These are phyloP conservation scores for Dyspetes luteomarginatus DNA, from an alignment of 2,888 invertebrate species.

Conservation along the genomic window DNA sequence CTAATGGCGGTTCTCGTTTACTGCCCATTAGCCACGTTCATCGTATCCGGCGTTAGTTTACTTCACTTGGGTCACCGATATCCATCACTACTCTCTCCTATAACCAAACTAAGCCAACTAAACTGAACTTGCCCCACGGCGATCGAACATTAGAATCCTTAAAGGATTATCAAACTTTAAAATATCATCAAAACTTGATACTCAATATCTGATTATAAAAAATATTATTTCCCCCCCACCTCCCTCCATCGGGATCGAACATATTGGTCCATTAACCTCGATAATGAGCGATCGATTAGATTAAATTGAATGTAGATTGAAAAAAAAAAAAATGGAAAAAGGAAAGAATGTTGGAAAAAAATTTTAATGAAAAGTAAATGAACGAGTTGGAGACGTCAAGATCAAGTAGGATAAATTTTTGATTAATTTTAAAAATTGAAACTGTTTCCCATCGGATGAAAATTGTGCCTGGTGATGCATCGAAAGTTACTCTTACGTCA, in stretches of 20 bases:
- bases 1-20: conserved; percentile 56
- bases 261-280: background rate
- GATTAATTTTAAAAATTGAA: background rate
- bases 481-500: background rate
- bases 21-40: conserved; percentile 56
- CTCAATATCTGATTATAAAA: background rate
- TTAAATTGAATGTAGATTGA: too few relatives aligned
- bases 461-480: background rate
- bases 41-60: conserved; percentile 34
- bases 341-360: background rate
- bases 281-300: background rate
- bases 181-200: background rate
- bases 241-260: background rate
- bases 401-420: background rate
- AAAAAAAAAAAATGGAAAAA: too few relatives aligned
- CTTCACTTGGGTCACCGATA: conserved; percentile 15
- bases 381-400: background rate
- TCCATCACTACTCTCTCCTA: background rate
- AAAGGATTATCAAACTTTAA: background rate
- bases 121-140: background rate
- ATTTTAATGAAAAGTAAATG: background rate
- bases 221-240: background rate
- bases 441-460: background rate
- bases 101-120: conserved; percentile 6
- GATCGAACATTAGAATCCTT: background rate